Evolutionary conservation across 2,113 vertebrate species (phyloP), one percentile per base, ranked within the genome.

Genomic region (Vireo altiloquus): DNA sequence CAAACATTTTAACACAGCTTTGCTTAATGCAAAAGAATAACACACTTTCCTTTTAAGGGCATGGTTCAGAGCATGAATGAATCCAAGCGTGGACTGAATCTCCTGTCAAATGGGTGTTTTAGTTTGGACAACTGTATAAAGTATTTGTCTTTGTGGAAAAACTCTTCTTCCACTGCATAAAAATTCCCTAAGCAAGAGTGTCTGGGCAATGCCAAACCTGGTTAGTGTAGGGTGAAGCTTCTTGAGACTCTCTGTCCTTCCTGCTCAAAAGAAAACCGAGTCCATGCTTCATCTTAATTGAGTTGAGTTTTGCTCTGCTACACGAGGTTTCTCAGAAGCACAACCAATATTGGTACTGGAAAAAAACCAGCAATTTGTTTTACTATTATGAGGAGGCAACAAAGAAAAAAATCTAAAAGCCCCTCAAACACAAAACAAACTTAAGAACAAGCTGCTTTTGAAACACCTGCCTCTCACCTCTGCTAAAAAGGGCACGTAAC

Each of bases 1-100:
- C 93, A 94, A 96, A 83, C 92, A 93, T 60, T 96, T 87, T 78
- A 74, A 75, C 88, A 92, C 76, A 87, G 94, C 90, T 94, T 94
- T 93, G 72, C 93, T 92, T 81, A 63, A 71, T 90, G 92, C 79
- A 81, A 83, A 96, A 89, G 82, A 78, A 72, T 87, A 94, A 84
- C 90, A 64, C 30, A 2, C 28, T 56, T 44, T 59, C 68, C 74
- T 93, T 92, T 88, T 91, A 89, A 91, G 78, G 95, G 27, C 40
- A 16, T 4, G 24, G 71, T 92, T 89, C 82, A 60, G 64, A 75
- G 49, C 47, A 50, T 37, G 82, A 92, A 75, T 70, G 56, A 95
- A 80, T 54, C 39, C 15, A 23, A 83, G 54, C 35, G 77, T n/a
- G n/a, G 69, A 40, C 76, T 64, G 64, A 84, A 82, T 75, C 72